These are phyloP conservation scores for Unio pictorum DNA, from an alignment of 2,888 invertebrate genomes.

Conservation along the genomic window DNA sequence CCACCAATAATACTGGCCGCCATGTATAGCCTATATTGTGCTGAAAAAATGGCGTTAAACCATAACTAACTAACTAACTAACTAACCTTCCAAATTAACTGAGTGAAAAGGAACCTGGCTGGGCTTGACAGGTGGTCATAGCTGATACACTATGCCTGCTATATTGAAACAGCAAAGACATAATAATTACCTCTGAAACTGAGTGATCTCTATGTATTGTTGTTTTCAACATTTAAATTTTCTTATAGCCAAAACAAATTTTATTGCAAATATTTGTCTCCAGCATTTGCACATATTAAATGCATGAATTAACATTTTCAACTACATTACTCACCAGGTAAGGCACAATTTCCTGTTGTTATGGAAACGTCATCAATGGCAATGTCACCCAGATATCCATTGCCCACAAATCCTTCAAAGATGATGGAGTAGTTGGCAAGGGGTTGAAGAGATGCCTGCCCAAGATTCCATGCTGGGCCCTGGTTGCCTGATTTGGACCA, in stretches of 20 bases:
- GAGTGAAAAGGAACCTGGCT: too few species aligned
- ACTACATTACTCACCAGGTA: conserved; percentile 40
- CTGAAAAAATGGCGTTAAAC: too few species aligned
- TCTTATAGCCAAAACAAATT: not conserved
- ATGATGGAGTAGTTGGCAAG: conserved; percentile 43
- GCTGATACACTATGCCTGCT: too few species aligned
- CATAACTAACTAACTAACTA: too few species aligned
- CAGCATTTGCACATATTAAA: not conserved
- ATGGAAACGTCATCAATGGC: conserved; percentile 65
- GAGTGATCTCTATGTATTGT: too few species aligned
- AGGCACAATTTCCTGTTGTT: conserved; percentile 45
- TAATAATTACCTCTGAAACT: too few species aligned
- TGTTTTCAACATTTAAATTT: not conserved
- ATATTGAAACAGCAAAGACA: too few species aligned
- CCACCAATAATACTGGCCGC: too few species aligned
- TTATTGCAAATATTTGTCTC: not conserved
- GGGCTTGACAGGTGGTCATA: too few species aligned
- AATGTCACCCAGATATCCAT: conserved; percentile 53
- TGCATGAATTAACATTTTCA: not conserved
- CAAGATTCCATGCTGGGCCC: conserved; percentile 49
- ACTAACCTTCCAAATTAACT: too few species aligned
- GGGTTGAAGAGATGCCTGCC: conserved; percentile 36
- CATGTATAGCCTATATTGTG: too few species aligned
- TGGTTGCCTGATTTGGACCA: conserved; percentile 49
- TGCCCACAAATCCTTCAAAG: conserved; percentile 61